Evolutionary conservation across 2,888 invertebrate genomes (phyloP), one percentile per base, ranked within the genome.

Genomic region (Sepiola atlantica): DNA sequence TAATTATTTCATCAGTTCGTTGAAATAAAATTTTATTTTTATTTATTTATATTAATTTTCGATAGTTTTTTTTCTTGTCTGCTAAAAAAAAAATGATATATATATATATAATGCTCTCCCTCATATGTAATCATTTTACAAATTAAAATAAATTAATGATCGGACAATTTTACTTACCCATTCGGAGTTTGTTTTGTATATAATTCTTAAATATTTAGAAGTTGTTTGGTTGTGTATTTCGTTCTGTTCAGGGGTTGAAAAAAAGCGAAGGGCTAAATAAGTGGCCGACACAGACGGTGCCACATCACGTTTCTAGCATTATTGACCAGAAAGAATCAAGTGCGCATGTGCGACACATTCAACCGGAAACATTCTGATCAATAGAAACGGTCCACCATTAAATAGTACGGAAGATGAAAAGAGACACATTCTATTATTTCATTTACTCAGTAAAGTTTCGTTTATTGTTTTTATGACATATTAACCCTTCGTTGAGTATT

Each of bases 301-400:
- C 77, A 77, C 77, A 77, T 77, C 77, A 77, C 77, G 77, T 77
- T 77, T 77, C 77, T n/a, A 77, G n/a, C 77, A 77, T 77, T 77
- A 77, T 77, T 77, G 77, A 77, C 77, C 45, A 45, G 45, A 8
- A 32, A 32, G 32, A 77, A 1, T 14, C 77, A 14, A 32, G n/a
- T 77, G 77, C 77, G 77, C 77, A 77, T 77, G 77, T 32, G 16
- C 77, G 32, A n/a, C 77, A 77, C 77, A 61, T 61, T 45, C 61
- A 61, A 32, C 77, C 77, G 77, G 77, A 77, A 77, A 77, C 77
- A n/a, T n/a, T 21, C 24, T 16, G 16, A 77, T 77, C 77, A 32
- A n/a, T 77, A 32, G 4, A 32, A 32, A 77, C 77, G 14, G n/a
- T 16, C n/a, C 77, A 77, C 77, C n/a, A 16, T 18, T 32, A n/a